phyloP scores from a whole-genome alignment of 1,140 invertebrate species.

The Lethrus apterus region DNA sequence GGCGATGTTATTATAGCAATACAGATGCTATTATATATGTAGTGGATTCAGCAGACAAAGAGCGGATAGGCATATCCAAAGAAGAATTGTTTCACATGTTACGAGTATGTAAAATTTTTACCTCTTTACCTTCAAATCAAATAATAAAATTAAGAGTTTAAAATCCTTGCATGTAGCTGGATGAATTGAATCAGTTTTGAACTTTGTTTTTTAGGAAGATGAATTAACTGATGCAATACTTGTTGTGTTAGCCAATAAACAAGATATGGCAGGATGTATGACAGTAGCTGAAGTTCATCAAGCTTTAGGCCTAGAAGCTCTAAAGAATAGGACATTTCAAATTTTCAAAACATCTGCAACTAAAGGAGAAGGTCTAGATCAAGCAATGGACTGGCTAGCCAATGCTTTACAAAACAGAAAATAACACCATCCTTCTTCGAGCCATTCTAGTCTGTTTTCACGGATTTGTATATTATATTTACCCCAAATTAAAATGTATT shows the following conservation, averaged over 20 bases:
- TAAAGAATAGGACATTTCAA: conserved; percentile 98
- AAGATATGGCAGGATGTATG: conserved; percentile 96
- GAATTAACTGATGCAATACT: conserved; percentile 92
- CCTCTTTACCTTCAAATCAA: too few species aligned
- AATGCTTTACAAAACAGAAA: conserved; percentile 83
- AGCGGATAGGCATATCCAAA: conserved; percentile 98
- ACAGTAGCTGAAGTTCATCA: conserved; percentile 95
- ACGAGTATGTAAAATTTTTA: conserved; percentile 48
- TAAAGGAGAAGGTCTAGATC: conserved; percentile 96
- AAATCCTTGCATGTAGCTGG: too few species aligned
- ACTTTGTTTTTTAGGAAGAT: conserved; percentile 70
- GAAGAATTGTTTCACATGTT: conserved; percentile 97
- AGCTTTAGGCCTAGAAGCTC: conserved; percentile 85
- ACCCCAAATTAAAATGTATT: conserved; percentile 2
- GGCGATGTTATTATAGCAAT: conserved; percentile 99
- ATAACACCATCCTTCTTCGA: conserved; percentile 43
- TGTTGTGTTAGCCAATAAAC: conserved; percentile 98
- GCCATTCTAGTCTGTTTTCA: conserved; percentile 10
- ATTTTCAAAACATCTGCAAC: conserved; percentile 99
- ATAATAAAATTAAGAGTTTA: too few species aligned
- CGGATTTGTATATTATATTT: conserved; percentile 13
- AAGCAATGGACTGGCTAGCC: conserved; percentile 98
- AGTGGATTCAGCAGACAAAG: conserved; percentile 96
- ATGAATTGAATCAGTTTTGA: too few species aligned
- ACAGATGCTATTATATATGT: conserved; percentile 99